These are phyloP conservation scores for Chlorocebus sabaeus DNA, from an alignment of 2,113 vertebrate species.

Conservation along the genomic window DNA sequence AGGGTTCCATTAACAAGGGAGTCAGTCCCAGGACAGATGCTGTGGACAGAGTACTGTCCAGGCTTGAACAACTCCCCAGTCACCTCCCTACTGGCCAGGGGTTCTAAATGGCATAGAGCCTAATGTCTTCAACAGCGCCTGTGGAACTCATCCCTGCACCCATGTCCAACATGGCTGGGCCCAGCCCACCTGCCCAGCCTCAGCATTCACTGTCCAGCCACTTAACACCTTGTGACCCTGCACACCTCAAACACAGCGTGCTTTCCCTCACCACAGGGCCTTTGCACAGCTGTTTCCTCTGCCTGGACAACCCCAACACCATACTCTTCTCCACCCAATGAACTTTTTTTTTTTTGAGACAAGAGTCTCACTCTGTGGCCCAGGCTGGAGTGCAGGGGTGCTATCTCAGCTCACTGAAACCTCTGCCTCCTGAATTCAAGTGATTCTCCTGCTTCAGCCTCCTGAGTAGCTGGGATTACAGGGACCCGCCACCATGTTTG, in stretches of 20 bases:
- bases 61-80: not conserved
- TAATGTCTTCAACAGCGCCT: not conserved
- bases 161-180: not conserved
- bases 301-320: fast-evolving
- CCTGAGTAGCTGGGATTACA: too few species aligned
- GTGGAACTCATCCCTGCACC: fast-evolving
- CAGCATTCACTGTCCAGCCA: not conserved
- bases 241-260: fast-evolving
- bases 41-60: too few species aligned
- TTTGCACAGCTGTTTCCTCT: not conserved
- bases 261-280: not conserved
- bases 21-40: not conserved
- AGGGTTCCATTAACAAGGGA: not conserved
- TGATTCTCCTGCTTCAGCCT: too few species aligned
- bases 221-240: fast-evolving
- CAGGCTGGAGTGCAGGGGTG: too few species aligned
- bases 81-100: not conserved
- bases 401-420: too few species aligned
- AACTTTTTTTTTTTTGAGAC: too few species aligned
- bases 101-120: not conserved
- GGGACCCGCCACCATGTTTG: too few species aligned
- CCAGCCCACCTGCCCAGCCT: not conserved
- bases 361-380: too few species aligned
- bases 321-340: too few species aligned
- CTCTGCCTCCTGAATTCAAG: too few species aligned